phyloP scores from a whole-genome alignment of 1,140 invertebrate genomes.

The Bombus affinis region DNA sequence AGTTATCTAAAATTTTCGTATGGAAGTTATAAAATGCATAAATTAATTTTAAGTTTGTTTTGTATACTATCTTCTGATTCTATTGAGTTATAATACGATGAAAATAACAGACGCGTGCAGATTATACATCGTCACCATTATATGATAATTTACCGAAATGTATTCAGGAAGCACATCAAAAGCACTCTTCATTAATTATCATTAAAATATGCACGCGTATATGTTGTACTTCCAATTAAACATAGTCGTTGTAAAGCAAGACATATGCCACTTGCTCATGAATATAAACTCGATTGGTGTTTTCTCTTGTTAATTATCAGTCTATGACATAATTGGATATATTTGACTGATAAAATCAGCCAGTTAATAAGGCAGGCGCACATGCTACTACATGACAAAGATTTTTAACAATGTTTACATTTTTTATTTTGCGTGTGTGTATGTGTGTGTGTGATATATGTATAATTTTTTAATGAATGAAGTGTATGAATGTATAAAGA shows the following conservation, averaged over 20 bases:
- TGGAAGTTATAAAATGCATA: neutral
- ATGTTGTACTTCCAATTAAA: slow-evolving; percentile 38
- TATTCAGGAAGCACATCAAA: slow-evolving; percentile 46
- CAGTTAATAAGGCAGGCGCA: slow-evolving; percentile 68
- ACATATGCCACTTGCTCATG: slow-evolving; percentile 63
- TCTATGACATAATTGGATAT: slow-evolving; percentile 76
- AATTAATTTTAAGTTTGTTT: neutral
- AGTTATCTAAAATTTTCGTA: neutral
- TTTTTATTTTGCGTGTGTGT: neutral
- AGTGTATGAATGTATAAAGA: slow-evolving; percentile 40
- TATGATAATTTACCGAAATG: slow-evolving; percentile 25
- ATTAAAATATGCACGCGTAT: slow-evolving; percentile 29
- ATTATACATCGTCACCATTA: neutral
- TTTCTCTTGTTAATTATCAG: slow-evolving; percentile 73
- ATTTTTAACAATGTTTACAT: slow-evolving; percentile 43
- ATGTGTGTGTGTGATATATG: neutral
- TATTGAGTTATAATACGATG: neutral
- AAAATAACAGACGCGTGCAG: neutral
- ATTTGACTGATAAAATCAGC: slow-evolving; percentile 68
- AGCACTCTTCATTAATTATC: slow-evolving; percentile 37
- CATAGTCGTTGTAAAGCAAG: slow-evolving; percentile 51
- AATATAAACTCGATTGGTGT: slow-evolving; percentile 69
- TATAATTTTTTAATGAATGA: slow-evolving; percentile 31
- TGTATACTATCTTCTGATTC: neutral
- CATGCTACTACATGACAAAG: slow-evolving; percentile 67